These are phyloP conservation scores for rat (Rattus norvegicus) DNA, from an alignment of 2,113 vertebrate genomes.

Conservation along the genomic window DNA sequence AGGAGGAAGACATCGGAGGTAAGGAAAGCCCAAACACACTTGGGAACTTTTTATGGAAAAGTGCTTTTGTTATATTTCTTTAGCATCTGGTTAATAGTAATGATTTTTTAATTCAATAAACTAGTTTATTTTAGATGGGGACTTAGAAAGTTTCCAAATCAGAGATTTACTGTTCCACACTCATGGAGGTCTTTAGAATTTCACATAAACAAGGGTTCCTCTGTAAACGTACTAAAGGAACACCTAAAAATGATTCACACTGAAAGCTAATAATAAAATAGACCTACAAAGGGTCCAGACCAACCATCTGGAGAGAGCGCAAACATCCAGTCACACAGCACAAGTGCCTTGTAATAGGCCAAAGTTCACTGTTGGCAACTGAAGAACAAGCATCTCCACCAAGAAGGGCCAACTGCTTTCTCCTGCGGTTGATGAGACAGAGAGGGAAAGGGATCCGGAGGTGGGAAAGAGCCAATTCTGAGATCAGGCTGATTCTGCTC, in stretches of 20 bases:
- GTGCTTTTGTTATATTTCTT: constrained; percentile 1
- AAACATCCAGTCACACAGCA: not conserved
- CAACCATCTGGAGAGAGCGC: not conserved
- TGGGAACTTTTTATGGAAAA: constrained; percentile 21
- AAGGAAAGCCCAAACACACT: not conserved
- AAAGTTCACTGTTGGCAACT: not conserved
- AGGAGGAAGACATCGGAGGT: not conserved
- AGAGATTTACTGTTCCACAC: not conserved
- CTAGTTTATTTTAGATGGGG: constrained; percentile 44
- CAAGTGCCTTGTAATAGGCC: not conserved
- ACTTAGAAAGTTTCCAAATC: not conserved
- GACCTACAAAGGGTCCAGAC: not conserved
- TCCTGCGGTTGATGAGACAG: not conserved
- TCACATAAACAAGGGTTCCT: constrained; percentile 19
- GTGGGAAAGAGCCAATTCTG: not conserved
- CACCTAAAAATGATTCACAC: constrained; percentile 7
- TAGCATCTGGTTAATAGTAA: not conserved
- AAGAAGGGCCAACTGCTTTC: not conserved
- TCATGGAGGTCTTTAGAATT: not conserved
- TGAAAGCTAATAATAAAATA: not conserved
- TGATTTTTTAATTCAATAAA: constrained; percentile 55
- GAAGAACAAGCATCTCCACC: not conserved
- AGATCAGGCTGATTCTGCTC: not conserved
- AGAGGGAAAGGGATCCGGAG: not conserved
- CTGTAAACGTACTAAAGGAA: constrained; percentile 2